Percentiles rank a stretch among this genome's conserved stretches.
phyloP scores from a whole-genome alignment of 2,113 vertebrate species.

The Lycaon pictus region DNA sequence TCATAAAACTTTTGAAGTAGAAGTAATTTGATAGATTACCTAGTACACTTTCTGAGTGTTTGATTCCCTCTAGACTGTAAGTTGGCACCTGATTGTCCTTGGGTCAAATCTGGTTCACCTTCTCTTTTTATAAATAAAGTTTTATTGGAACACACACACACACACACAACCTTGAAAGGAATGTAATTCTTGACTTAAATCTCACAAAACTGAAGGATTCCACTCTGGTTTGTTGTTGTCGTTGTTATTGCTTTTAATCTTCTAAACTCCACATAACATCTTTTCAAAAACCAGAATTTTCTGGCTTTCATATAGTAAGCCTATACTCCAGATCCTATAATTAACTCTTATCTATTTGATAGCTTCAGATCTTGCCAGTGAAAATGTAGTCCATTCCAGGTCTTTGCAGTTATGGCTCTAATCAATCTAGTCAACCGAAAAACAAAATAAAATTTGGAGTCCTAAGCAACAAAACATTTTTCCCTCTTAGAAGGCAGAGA shows the following conservation, averaged over 20 bases:
- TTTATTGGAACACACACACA: not conserved
- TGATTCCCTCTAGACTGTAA: not conserved
- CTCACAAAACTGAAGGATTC: not conserved
- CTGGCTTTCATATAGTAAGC: not conserved
- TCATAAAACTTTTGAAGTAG: slow-evolving; percentile 3
- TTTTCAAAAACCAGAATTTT: slow-evolving; percentile 22
- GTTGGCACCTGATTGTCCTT: not conserved
- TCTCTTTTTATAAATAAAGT: not conserved
- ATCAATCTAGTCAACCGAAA: not conserved
- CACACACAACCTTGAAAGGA: not conserved
- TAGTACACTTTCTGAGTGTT: not conserved
- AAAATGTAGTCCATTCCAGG: not conserved
- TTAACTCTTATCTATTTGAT: not conserved
- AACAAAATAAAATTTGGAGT: slow-evolving; percentile 35
- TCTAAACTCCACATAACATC: not conserved
- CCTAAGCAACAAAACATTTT: not conserved
- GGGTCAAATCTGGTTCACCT: not conserved
- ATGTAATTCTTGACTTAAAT: not conserved
- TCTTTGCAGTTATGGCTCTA: not conserved
- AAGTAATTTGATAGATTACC: not conserved
- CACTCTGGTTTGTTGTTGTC: not conserved
- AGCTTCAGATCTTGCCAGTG: not conserved
- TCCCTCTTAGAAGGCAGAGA: not conserved
- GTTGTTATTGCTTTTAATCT: not conserved
- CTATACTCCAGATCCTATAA: not conserved